phyloP scores from a whole-genome alignment of 2,888 invertebrate genomes.

The Xestoiulus laeticollis region DNA sequence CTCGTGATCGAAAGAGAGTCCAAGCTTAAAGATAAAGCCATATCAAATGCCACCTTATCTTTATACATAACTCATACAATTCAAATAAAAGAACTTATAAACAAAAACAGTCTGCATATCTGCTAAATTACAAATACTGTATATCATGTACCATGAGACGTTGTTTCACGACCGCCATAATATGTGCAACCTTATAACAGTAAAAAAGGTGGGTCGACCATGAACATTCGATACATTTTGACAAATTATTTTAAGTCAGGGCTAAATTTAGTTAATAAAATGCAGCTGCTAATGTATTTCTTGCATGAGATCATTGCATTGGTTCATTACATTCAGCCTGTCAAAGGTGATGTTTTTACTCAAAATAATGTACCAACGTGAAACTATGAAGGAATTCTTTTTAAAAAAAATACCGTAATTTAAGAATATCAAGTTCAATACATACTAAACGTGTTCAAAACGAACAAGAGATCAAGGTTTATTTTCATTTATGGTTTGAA shows the following conservation, averaged over 20 bases:
- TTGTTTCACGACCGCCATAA: neutral
- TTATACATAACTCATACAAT: neutral
- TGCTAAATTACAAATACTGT: neutral
- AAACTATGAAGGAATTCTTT: neutral
- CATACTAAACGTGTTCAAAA: neutral
- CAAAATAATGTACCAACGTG: neutral
- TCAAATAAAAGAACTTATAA: neutral
- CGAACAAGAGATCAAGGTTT: neutral
- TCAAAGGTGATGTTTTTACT: neutral
- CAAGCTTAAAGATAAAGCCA: neutral
- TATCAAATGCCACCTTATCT: neutral
- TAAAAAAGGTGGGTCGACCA: neutral
- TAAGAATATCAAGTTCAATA: neutral
- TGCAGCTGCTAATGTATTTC: neutral
- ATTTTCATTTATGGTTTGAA: neutral
- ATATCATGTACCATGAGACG: neutral
- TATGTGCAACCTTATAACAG: neutral
- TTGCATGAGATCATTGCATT: neutral
- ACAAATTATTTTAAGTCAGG: neutral
- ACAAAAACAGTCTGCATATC: neutral
- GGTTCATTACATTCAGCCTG: neutral
- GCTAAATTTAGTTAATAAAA: neutral
- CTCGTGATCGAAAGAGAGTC: neutral
- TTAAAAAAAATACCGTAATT: neutral
- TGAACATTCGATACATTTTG: neutral